Evolutionary conservation across 2,797 vertebrate genomes (phyloP), one percentile per base, ranked within the genome.

Genomic region (Bovichtus variegatus): DNA sequence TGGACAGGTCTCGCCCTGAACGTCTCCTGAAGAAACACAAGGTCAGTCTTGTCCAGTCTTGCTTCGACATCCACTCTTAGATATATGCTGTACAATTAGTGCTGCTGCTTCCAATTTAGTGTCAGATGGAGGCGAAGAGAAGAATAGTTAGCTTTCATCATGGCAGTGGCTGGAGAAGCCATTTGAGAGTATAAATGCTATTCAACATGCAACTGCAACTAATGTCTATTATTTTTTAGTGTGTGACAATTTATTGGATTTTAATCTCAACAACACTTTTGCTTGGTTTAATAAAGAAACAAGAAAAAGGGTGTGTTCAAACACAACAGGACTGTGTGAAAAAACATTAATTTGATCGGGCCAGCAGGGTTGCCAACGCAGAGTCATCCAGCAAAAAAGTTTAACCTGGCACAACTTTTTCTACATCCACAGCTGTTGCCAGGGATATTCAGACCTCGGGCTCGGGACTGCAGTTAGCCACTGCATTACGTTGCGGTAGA

Each of bases 1-100:
- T 2, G 49, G 49, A 0, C 44, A 46, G 0, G 44, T 46, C 18
- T 46, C 8, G 19, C 46, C 19, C 9, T 9, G 44, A 44, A 51
- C 23, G 25, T 51, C 49, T 23, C 49, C 12, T 51, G 23, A 51
- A 51, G 49, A 23, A 49, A 49, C 21, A 12, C 10, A n/a, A n/a
- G n/a, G 11, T 18, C 15, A 43, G 16, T 41, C 29, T 29, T 29
- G 4, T 6, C 40, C 38, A 40, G 19, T 11, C 50, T 19, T 31
- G 13, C n/a, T 7, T 29, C 47, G 19, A 68, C 57, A 38, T 38
- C 21, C 1, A 3, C 12, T 64, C 64, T 13, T 27, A 58, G 27
- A 53, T 51, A 23, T 58, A 16, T 44, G 0, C 23, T 38, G 16
- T 51, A 4, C 4, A 31, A 44, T 9, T 41, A 68, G 63, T 46